Percentiles rank a stretch among this genome's conserved stretches.
These are phyloP conservation scores for Felis chaus DNA, from an alignment of 2,113 vertebrate genomes.

Conservation along the genomic window DNA sequence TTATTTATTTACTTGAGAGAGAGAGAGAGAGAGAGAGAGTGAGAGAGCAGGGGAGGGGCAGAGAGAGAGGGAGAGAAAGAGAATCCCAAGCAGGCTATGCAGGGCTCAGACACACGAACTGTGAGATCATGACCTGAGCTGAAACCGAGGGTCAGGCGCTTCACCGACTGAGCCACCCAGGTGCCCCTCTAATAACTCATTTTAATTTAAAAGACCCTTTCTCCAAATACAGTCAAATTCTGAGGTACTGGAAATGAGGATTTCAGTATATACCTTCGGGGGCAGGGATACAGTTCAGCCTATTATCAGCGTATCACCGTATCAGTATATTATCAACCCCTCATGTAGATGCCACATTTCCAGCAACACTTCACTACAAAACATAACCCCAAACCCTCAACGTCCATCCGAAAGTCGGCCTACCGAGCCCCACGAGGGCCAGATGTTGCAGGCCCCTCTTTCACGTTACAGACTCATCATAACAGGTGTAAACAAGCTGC, in stretches of 20 bases:
- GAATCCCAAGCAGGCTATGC: no score
- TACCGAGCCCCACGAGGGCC: background rate
- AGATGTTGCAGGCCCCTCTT: background rate
- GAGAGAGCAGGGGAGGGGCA: no score
- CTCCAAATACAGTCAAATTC: background rate
- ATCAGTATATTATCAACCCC: background rate
- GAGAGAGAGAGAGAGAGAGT: no score
- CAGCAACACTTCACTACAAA: background rate
- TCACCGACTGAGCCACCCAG: no score
- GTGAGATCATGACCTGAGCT: no score
- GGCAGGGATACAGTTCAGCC: background rate
- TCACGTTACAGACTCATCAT: background rate
- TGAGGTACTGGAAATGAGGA: background rate
- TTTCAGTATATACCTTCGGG: background rate
- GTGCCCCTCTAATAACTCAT: background rate
- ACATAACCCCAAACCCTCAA: background rate
- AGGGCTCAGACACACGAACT: no score
- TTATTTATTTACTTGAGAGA: no score
- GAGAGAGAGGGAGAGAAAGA: no score
- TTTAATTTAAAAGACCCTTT: background rate
- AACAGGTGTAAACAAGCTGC: background rate
- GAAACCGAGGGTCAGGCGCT: no score
- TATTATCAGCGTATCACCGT: background rate
- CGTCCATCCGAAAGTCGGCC: background rate
- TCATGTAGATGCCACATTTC: background rate